Evolutionary conservation across 2,797 vertebrate species (phyloP).

Genomic region (Halcyon badia): DNA sequence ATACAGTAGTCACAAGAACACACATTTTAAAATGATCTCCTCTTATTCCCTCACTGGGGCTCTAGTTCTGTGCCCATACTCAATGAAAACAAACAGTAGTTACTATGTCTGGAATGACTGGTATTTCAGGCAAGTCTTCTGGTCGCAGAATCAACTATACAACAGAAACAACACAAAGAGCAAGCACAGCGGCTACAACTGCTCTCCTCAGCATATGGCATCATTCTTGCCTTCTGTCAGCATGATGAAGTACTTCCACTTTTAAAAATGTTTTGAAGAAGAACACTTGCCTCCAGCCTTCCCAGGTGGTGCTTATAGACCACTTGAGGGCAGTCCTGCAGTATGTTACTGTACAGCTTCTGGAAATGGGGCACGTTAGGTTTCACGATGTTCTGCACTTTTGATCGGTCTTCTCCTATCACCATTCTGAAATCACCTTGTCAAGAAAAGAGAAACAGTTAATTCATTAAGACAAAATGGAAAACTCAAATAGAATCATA

Average conservation of each 20-base stretch:
- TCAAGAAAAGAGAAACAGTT: neutral
- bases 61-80: neutral
- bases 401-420: constrained; percentile 92
- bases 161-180: neutral
- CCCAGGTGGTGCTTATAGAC: constrained; percentile 93
- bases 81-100: neutral
- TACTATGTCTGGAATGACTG: neutral
- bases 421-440: constrained; percentile 97
- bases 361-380: constrained; percentile 90
- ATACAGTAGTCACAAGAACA: constrained; percentile 9
- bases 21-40: neutral
- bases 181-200: neutral
- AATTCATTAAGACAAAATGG: neutral
- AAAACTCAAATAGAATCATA: neutral
- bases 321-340: constrained; percentile 92
- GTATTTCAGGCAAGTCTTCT: neutral
- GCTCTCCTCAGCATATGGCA: neutral
- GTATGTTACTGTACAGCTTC: constrained; percentile 89
- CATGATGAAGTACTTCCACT: neutral
- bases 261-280: neutral
- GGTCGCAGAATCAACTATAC: neutral
- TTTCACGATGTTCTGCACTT: constrained; percentile 93
- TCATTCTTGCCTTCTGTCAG: neutral
- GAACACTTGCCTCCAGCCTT: constrained; percentile 89
- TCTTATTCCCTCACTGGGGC: neutral